These are phyloP conservation scores for Perognathus longimembris DNA, from an alignment of 2,113 vertebrate genomes.

Conservation along the genomic window DNA sequence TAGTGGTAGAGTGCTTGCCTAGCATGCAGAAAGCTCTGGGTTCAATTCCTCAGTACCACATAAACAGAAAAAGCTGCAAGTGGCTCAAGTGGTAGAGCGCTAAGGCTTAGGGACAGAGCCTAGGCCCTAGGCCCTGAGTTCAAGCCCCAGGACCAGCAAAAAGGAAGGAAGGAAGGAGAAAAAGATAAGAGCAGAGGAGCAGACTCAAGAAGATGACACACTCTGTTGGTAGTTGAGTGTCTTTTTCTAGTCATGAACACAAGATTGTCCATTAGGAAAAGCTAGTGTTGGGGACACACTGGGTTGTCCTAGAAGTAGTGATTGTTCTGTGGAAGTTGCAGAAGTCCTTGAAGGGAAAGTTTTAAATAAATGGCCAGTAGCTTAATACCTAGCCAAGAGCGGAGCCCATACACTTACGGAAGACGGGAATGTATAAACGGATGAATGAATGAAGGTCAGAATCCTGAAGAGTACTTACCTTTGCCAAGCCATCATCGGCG, in stretches of 20 bases:
- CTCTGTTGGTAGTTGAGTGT: neutral
- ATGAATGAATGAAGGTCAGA: neutral
- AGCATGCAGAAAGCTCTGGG: too few species aligned
- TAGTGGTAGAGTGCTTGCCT: too few species aligned
- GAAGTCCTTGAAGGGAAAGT: neutral
- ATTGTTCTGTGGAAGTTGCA: neutral
- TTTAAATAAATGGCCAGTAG: neutral
- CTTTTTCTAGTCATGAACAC: neutral
- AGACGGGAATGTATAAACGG: neutral
- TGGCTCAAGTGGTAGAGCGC: too few species aligned
- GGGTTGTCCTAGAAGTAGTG: neutral
- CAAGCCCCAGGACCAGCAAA: too few species aligned
- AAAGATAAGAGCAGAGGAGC: conserved; percentile 1
- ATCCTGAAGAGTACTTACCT: neutral
- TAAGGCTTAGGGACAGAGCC: neutral
- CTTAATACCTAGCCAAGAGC: neutral
- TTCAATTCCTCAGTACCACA: too few species aligned
- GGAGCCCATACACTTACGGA: neutral
- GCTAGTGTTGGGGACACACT: neutral
- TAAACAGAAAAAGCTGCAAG: too few species aligned
- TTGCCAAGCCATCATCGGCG: neutral
- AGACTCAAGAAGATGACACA: neutral
- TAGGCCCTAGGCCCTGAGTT: too few species aligned
- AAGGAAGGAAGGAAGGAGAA: too few species aligned
- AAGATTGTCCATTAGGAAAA: neutral